These are phyloP conservation scores for Hippolais icterina DNA, from an alignment of 2,113 vertebrate genomes.

Conservation along the genomic window DNA sequence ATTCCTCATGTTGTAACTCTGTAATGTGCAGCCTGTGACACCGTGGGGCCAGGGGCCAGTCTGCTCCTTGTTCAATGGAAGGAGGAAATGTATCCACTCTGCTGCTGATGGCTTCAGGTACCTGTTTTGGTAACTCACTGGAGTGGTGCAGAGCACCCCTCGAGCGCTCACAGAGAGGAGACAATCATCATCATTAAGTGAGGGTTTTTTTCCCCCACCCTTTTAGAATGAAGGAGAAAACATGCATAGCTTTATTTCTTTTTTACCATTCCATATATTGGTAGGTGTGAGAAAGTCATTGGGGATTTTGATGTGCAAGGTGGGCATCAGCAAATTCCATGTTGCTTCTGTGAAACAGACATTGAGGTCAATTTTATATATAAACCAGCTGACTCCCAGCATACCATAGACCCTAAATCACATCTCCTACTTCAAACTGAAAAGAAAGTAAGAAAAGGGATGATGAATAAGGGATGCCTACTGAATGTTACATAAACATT, in stretches of 20 bases:
- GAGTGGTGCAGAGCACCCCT: neutral
- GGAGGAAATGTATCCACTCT: neutral
- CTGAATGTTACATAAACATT: neutral
- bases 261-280: neutral
- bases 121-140: neutral
- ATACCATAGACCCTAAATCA: neutral
- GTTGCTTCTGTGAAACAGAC: neutral
- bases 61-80: neutral
- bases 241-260: neutral
- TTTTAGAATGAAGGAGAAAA: neutral
- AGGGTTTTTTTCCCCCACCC: neutral
- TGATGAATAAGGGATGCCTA: neutral
- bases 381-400: neutral
- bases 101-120: neutral
- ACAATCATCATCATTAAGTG: neutral
- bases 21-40: accelerated
- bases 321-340: neutral
- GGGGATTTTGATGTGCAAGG: neutral
- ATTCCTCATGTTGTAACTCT: neutral
- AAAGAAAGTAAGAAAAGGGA: neutral
- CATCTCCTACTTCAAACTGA: neutral
- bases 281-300: neutral
- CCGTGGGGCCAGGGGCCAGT: accelerated
- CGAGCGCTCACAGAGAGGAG: accelerated
- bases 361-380: neutral